A percentile compares a stretch with the other conserved stretches of the same genome.
Conservation (phyloP, 2,113 vertebrate species). For the Gymnarchus niloticus region DNA sequence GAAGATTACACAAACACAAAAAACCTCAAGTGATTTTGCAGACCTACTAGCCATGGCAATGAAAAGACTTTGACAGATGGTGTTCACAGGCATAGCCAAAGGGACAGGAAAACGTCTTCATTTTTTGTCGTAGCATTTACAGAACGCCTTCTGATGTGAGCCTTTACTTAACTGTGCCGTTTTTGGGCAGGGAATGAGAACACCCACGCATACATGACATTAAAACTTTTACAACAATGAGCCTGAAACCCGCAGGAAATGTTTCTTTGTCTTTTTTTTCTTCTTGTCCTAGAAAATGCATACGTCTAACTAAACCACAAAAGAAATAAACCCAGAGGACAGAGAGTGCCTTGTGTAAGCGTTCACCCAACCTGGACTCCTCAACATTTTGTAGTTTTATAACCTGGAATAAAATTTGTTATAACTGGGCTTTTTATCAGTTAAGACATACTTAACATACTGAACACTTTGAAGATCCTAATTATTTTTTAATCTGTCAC, state of each 20-base stretch:
- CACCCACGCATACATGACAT: not conserved
- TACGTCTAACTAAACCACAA: not conserved
- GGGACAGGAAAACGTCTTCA: not conserved
- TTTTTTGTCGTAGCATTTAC: constrained; percentile 2
- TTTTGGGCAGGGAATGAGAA: not conserved
- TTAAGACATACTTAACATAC: no score
- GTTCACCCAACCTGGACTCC: no score
- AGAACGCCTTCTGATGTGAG: constrained; percentile 5
- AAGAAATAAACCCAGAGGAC: not conserved
- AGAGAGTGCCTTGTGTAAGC: not conserved
- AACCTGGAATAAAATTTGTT: no score
- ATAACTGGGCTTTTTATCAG: no score
- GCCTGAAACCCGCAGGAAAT: not conserved
- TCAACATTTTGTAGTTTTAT: no score
- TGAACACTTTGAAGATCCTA: no score
- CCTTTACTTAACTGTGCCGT: not conserved
- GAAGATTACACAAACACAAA: not conserved
- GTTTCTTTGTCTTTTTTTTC: not conserved
- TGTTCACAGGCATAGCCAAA: not conserved
- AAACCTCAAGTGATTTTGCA: not conserved
- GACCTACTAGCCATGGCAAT: not conserved
- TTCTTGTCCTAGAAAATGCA: not conserved
- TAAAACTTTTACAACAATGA: not conserved
- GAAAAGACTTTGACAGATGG: constrained; percentile 6
- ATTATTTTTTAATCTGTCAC: no score